Conservation (phyloP, 2,797 vertebrate genomes). For the Yasuhikotakia modesta region DNA sequence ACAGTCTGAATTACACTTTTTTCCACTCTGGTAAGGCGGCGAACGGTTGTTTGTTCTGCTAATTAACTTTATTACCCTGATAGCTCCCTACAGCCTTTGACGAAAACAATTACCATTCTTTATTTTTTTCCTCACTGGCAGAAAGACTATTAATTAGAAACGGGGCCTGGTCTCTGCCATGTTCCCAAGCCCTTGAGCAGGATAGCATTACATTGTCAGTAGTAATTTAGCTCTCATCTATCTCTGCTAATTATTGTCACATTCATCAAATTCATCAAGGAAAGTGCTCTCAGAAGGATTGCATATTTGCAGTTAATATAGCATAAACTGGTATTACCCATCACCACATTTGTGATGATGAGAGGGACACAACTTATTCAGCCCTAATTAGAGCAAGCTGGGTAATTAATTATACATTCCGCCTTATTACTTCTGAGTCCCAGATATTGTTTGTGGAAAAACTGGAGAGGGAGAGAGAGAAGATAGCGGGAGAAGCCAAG, state of each 20-base stretch:
- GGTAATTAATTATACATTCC: conserved; percentile 99
- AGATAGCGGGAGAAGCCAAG: conserved; percentile 75
- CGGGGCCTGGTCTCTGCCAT: conserved; percentile 73
- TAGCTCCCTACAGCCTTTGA: conserved; percentile 98
- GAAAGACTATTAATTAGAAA: conserved; percentile 90
- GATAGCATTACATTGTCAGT: conserved; percentile 97
- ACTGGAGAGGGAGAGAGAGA: conserved; percentile 66
- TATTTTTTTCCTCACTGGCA: conserved; percentile 71
- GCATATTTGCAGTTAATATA: conserved; percentile 98
- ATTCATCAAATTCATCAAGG: conserved; percentile 99
- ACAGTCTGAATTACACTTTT: conserved; percentile 86
- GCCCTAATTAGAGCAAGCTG: conserved; percentile 99
- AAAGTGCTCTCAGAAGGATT: conserved; percentile 96
- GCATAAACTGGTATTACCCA: conserved; percentile 98
- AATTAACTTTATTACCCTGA: conserved; percentile 99
- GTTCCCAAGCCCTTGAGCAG: conserved; percentile 66
- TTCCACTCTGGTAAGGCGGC: conserved; percentile 83
- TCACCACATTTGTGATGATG: conserved; percentile 92
- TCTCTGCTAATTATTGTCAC: conserved; percentile 99
- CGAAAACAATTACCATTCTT: conserved; percentile 96
- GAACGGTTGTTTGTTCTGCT: conserved; percentile 96
- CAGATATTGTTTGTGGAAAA: conserved; percentile 95
- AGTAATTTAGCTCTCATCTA: conserved; percentile 99
- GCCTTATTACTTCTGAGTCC: conserved; percentile 97
- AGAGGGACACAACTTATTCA: conserved; percentile 98